phyloP scores from a whole-genome alignment of 2,797 vertebrate genomes.

The Sparidentex hasta region DNA sequence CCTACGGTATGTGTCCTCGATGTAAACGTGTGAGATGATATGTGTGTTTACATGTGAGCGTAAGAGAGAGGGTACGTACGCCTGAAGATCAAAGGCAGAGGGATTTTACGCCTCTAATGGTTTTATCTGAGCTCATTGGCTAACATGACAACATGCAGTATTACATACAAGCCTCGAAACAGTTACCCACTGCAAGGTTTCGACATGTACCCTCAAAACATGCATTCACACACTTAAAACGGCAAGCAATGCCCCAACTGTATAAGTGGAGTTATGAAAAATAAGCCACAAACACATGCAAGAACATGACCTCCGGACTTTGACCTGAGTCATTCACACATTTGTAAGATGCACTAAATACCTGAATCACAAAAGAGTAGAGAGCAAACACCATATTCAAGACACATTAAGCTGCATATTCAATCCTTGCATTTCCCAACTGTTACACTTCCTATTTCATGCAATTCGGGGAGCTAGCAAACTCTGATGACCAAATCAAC shows the following conservation, averaged over 20 bases:
- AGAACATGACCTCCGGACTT: constrained; percentile 17
- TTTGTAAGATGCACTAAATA: constrained; percentile 1
- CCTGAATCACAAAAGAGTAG: neutral
- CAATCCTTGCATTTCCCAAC: neutral
- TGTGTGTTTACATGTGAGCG: constrained; percentile 53
- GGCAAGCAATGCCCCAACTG: neutral
- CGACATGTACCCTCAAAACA: neutral
- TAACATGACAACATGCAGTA: constrained; percentile 28
- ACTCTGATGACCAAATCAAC: constrained; percentile 22
- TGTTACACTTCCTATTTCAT: constrained; percentile 10
- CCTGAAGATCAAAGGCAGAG: constrained; percentile 58
- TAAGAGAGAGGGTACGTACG: constrained; percentile 27
- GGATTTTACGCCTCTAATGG: constrained; percentile 56
- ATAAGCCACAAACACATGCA: constrained; percentile 1
- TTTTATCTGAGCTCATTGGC: constrained; percentile 49
- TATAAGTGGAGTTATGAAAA: neutral
- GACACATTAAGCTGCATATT: constrained; percentile 5
- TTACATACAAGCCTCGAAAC: constrained; percentile 36
- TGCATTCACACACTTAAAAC: neutral
- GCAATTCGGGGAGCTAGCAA: constrained; percentile 5
- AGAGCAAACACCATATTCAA: neutral
- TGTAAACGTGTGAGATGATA: constrained; percentile 41
- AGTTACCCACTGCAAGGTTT: constrained; percentile 2
- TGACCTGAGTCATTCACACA: constrained; percentile 18
- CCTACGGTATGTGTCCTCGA: constrained; percentile 37